Evolutionary conservation across 2,888 invertebrate genomes (phyloP), one percentile per base, ranked within the genome.

Genomic region (Eremobia ochroleuca): DNA sequence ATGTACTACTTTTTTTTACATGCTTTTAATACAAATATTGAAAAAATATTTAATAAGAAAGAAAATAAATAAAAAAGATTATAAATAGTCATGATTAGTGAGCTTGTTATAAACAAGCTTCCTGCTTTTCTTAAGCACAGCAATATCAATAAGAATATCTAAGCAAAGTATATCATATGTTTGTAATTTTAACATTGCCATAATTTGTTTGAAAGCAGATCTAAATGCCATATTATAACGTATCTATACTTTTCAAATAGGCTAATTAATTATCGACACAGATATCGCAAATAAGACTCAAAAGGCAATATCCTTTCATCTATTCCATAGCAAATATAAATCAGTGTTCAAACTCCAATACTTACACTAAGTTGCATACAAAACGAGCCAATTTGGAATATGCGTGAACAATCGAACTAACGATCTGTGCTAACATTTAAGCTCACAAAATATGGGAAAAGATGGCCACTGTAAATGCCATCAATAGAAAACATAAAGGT

Each of bases 381-480:
- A 55, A 78, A 79, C 31, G 71, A 77, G 76, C 78, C 85, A 85
- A 86, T 81, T 85, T 81, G 25, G 77, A 77, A 81, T 68, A 73
- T 66, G 25, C 76, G 68, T 61, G 75, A 67, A 86, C 81, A 83
- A 88, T 87, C 75, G 81, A 59, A 80, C 70, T 82, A 81, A 79
- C 79, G 62, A 85, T 79, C 77, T 78, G 46, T n/a, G 77, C 78
- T 91, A 89, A 85, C 90, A 90, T 91, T 92, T 91, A 89, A 85
- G 80, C 80, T 77, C 76, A 81, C 87, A 81, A 90, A 91, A 90
- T 91, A 91, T 90, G 83, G 88, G 83, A 90, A 89, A 88, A 91
- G 88, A 87, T 89, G 87, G 74, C 81, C 75, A 86, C 68, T 79
- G 72, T 37, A 89, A 91, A 91, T 91, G 84, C 71, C 89, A 88